Conservation (phyloP, 2,113 vertebrate genomes). For the Paraplagusia blochii region DNA sequence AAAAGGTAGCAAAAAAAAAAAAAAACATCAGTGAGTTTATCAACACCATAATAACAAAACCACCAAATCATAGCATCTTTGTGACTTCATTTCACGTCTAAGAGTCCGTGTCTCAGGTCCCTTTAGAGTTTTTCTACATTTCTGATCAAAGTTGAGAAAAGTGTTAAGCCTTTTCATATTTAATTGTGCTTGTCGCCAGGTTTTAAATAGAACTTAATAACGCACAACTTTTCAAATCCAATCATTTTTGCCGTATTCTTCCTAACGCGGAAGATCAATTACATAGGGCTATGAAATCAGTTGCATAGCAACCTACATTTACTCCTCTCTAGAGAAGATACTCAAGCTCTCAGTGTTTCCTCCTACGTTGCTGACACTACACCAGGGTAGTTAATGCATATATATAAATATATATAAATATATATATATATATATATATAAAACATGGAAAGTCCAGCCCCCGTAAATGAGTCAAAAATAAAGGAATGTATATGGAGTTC, state of each 20-base stretch:
- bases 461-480: slow-evolving; percentile 21
- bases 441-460: too few relatives aligned
- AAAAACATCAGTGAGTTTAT: too few relatives aligned
- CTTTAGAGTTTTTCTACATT: too few relatives aligned
- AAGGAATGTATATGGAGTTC: slow-evolving; percentile 12
- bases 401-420: slow-evolving; percentile 7
- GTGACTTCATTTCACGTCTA: too few relatives aligned
- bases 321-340: slow-evolving; percentile 57
- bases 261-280: slow-evolving; percentile 62
- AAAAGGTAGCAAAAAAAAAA: too few relatives aligned
- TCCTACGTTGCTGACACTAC: slow-evolving; percentile 34
- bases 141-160: too few relatives aligned
- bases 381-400: slow-evolving; percentile 9
- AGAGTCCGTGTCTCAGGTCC: too few relatives aligned
- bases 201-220: too few relatives aligned
- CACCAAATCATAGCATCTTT: too few relatives aligned
- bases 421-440: slow-evolving; percentile 6
- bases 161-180: too few relatives aligned
- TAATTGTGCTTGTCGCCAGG: too few relatives aligned
- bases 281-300: slow-evolving; percentile 59
- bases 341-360: slow-evolving; percentile 39
- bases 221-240: slow-evolving; percentile 58
- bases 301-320: slow-evolving; percentile 77
- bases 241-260: slow-evolving; percentile 57
- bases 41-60: too few relatives aligned